phyloP scores from a whole-genome alignment of 2,113 vertebrate species.

The Mesembrinibis cayennensis region DNA sequence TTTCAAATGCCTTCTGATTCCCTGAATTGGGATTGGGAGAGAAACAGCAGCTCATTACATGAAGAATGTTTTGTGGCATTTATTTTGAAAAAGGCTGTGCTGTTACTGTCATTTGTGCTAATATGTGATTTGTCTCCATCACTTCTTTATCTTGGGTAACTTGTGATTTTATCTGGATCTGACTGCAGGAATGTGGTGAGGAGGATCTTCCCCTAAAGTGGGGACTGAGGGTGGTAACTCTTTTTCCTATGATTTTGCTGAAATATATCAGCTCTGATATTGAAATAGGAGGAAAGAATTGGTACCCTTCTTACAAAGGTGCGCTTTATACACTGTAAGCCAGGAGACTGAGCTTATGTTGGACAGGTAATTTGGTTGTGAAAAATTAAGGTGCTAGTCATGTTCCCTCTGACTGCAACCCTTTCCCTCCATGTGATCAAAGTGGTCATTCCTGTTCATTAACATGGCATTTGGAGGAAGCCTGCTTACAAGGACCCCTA shows the following conservation, averaged over 20 bases:
- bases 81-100: background rate
- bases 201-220: background rate
- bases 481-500: background rate
- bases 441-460: background rate
- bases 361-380: background rate
- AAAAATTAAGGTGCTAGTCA: background rate
- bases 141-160: background rate
- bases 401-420: background rate
- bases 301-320: background rate
- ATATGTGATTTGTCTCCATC: background rate
- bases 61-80: background rate
- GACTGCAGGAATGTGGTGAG: background rate
- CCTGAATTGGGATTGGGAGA: background rate
- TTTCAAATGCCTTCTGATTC: background rate
- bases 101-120: background rate
- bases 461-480: background rate
- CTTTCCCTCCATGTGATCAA: background rate
- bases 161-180: background rate
- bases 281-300: background rate
- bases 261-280: background rate
- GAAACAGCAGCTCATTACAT: background rate
- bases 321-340: background rate
- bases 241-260: background rate
- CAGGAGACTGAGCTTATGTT: background rate
- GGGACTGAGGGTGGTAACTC: background rate